phyloP scores from a whole-genome alignment of 2,113 vertebrate genomes.

The Anseranas semipalmata region DNA sequence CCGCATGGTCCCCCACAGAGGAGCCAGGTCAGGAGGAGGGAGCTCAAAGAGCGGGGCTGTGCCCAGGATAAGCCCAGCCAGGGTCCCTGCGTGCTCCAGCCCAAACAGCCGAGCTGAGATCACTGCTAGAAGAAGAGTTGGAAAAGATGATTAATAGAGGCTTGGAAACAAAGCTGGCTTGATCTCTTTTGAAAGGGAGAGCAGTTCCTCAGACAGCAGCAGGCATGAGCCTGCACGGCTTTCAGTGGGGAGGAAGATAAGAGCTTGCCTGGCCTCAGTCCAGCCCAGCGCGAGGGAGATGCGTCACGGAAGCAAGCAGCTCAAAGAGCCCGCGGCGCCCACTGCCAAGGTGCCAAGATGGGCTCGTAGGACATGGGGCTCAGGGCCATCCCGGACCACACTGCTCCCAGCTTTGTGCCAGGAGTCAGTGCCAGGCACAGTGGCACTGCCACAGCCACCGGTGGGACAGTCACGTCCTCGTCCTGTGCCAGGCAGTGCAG shows the following conservation, averaged over 20 bases:
- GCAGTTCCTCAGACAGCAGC: slow-evolving; percentile 37
- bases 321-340: neutral
- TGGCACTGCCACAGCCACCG: neutral
- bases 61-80: neutral
- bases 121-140: neutral
- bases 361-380: neutral
- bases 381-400: neutral
- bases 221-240: neutral
- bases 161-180: slow-evolving; percentile 26
- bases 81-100: neutral
- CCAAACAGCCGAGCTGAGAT: neutral
- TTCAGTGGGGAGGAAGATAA: slow-evolving; percentile 49
- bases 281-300: neutral
- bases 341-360: neutral
- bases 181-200: slow-evolving; percentile 47
- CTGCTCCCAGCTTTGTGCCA: neutral
- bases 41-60: neutral
- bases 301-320: neutral
- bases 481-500: neutral
- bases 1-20: neutral
- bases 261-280: neutral
- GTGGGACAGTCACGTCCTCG: neutral
- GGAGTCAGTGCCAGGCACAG: neutral
- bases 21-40: too few species aligned
- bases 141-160: slow-evolving; percentile 4